Base-by-base conservation (phyloP, 2,888 invertebrate genomes). In the Zygogramma bicolorata region DNA sequence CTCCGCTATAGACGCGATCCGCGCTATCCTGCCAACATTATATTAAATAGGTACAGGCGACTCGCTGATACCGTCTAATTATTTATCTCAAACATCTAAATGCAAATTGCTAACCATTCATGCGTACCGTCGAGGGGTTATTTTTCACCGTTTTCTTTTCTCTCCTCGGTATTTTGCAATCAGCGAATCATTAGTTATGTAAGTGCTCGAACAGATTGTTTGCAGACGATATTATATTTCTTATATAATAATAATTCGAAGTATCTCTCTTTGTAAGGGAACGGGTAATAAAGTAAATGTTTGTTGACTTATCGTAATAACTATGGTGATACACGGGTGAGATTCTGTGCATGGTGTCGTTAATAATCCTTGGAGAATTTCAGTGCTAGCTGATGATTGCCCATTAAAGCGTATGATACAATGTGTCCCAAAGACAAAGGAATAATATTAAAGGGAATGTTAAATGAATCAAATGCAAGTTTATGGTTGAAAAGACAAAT, bases 11-110 rank as follows among this genome's bases (percentile, higher is more conserved):
- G 42, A 62, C 62, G 62, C 15, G 20, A 40, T 25, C 57, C 69
- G 31, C 29, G 40, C 62, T 53, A 18, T 57, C 31, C 29, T 53
- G 67, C 63, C 70, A 70, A 70, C 59, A 61, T 66, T 68, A 73
- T 70, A 63, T 63, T 73, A 70, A 68, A 70, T 70, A 58, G 63
- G 70, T 66, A 70, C 40, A 68, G 62, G 65, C 70, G 73, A 70
- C 70, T 70, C 25, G 22, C 63, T 68, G 73, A 68, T 70, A 68
- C 58, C 66, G 70, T 73, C 73, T 73, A 65, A 70, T 72, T 72
- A 68, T 70, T 67, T 73, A 73, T 70, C 70, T 58, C 49, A 57
- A 70, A 67, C 65, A 73, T 73, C 73, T 70, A 70, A 68, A 73
- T 73, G 71, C 67, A 71, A 71, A 71, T 71, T 71, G 71, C 66